These are phyloP conservation scores for Homalodisca vitripennis DNA, from an alignment of 1,140 invertebrate genomes.

Conservation along the genomic window DNA sequence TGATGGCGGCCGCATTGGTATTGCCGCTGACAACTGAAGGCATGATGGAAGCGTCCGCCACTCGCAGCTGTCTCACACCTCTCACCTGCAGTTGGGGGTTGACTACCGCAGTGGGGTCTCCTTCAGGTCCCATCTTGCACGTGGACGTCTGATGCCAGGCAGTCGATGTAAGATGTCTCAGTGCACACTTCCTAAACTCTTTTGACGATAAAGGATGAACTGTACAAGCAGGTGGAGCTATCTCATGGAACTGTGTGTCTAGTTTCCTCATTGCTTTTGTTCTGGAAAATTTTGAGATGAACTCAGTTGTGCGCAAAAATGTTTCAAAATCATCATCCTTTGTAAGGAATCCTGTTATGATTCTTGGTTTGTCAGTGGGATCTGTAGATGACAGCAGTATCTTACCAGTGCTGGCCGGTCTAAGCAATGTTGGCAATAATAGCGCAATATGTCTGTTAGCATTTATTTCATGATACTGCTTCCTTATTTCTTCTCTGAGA, in stretches of 20 bases:
- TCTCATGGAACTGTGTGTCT: conserved; percentile 48
- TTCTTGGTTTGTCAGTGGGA: conserved; percentile 67
- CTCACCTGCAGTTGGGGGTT: conserved; percentile 77
- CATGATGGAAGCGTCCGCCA: conserved; percentile 89
- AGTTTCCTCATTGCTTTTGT: conserved; percentile 40
- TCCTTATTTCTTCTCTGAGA: background rate
- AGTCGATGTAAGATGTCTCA: conserved; percentile 78
- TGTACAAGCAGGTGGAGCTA: conserved; percentile 64
- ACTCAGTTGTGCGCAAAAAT: conserved; percentile 52
- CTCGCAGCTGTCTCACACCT: conserved; percentile 71
- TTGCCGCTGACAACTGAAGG: conserved; percentile 79
- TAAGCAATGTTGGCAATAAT: conserved; percentile 13
- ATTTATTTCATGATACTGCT: background rate
- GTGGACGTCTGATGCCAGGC: conserved; percentile 82
- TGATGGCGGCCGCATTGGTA: conserved; percentile 81
- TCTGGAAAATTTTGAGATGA: conserved; percentile 24
- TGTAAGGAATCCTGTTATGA: conserved; percentile 77
- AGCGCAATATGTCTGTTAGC: background rate
- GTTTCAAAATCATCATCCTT: conserved; percentile 64
- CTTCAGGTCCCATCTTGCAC: conserved; percentile 78
- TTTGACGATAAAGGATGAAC: conserved; percentile 62
- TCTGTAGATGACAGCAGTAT: conserved; percentile 61
- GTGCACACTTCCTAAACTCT: conserved; percentile 66
- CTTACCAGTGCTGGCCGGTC: conserved; percentile 65
- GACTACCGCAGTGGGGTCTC: conserved; percentile 75